Percentiles rank a stretch among this genome's conserved stretches.
These are phyloP conservation scores for Irena cyanogastra DNA, from an alignment of 2,113 vertebrate genomes.

Conservation along the genomic window DNA sequence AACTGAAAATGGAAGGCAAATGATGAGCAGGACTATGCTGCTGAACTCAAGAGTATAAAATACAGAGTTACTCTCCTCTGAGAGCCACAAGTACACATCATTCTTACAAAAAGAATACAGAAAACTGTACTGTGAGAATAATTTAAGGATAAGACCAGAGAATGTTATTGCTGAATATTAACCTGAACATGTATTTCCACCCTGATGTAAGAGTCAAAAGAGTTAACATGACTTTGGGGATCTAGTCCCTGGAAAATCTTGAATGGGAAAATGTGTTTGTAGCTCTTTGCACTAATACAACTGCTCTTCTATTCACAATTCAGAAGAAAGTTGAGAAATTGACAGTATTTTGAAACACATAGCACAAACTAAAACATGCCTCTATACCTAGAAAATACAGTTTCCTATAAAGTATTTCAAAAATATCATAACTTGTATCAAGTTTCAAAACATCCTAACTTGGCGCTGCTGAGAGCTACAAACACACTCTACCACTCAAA, in stretches of 20 bases:
- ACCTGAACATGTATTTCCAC: accelerated
- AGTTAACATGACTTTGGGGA: accelerated
- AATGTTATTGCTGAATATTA: neutral
- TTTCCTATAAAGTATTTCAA: neutral
- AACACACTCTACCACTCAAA: neutral
- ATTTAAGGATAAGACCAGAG: neutral
- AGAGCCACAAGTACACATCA: accelerated
- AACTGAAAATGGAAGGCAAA: neutral
- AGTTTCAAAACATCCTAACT: neutral
- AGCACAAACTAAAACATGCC: neutral
- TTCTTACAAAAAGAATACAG: neutral
- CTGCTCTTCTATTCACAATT: neutral
- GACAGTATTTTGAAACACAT: accelerated
- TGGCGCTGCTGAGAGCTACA: neutral
- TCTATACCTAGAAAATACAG: neutral
- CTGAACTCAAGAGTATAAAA: neutral
- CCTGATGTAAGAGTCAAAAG: accelerated
- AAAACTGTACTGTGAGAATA: neutral
- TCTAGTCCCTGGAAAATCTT: neutral
- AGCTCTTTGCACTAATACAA: neutral
- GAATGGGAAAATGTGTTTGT: accelerated
- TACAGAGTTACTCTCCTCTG: neutral
- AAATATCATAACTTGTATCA: accelerated
- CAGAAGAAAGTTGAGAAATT: neutral
- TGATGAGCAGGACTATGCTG: accelerated